These are phyloP conservation scores for Labeo catla DNA, from an alignment of 2,113 vertebrate species.

Conservation along the genomic window DNA sequence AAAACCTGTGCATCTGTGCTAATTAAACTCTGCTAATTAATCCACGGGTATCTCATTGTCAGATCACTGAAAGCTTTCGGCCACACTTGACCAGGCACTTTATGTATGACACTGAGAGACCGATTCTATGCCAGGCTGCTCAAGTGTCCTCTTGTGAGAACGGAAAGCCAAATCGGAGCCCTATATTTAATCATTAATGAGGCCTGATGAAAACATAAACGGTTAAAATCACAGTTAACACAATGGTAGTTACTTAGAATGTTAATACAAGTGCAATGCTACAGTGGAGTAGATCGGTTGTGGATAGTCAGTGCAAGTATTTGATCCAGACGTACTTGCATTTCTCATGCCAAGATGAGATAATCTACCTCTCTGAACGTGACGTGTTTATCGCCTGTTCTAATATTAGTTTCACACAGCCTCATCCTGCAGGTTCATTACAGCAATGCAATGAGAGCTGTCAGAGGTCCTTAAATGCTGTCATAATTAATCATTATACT, in stretches of 20 bases:
- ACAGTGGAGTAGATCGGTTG: neutral
- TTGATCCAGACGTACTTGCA: conserved; percentile 14
- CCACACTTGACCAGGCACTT: conserved; percentile 42
- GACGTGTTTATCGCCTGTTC: conserved; percentile 36
- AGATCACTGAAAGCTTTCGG: conserved; percentile 40
- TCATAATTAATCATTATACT: conserved; percentile 17
- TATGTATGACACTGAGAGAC: conserved; percentile 24
- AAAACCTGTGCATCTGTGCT: conserved; percentile 28
- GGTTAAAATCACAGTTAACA: conserved; percentile 33
- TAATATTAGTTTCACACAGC: conserved; percentile 33
- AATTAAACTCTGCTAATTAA: conserved; percentile 48
- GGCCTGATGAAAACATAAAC: conserved; percentile 29
- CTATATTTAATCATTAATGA: conserved; percentile 34
- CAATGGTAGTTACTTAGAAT: neutral
- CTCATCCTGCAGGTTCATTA: conserved; percentile 2
- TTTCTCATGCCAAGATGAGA: conserved; percentile 21
- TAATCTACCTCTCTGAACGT: neutral
- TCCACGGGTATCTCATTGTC: conserved; percentile 25
- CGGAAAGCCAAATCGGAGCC: conserved; percentile 34
- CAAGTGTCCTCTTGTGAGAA: conserved; percentile 40
- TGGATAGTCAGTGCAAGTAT: neutral
- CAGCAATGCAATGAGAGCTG: neutral
- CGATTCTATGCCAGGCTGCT: conserved; percentile 19
- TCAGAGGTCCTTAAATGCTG: conserved; percentile 12
- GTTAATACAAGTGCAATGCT: neutral